Conservation (phyloP, 2,113 vertebrate species). For the Epinephelus cyanopodus region DNA sequence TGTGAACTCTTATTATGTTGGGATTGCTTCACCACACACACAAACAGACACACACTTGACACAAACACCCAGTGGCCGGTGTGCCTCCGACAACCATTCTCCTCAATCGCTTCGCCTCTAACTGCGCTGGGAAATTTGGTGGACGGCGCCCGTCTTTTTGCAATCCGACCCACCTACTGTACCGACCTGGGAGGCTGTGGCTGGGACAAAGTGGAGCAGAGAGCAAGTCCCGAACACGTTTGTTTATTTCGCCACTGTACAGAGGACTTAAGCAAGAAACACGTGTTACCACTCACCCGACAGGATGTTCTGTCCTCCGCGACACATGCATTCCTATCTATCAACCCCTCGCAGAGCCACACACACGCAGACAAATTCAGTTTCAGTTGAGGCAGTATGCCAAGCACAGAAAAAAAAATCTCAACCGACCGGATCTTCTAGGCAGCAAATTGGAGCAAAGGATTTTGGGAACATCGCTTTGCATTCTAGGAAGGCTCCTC, state of each 20-base stretch:
- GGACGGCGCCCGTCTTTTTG: conserved; percentile 14
- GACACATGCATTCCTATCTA: conserved; percentile 54
- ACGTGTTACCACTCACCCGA: conserved; percentile 52
- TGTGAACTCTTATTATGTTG: conserved; percentile 45
- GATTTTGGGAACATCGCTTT: conserved; percentile 58
- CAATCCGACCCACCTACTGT: conserved; percentile 40
- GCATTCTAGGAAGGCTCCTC: conserved; percentile 71
- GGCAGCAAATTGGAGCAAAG: conserved; percentile 66
- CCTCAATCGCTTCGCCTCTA: conserved; percentile 49
- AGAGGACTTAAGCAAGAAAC: conserved; percentile 57
- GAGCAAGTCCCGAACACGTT: conserved; percentile 34
- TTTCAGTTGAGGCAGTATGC: conserved; percentile 51
- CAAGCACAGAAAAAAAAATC: conserved; percentile 61
- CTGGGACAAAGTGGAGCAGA: conserved; percentile 31
- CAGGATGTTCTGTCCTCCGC: conserved; percentile 65
- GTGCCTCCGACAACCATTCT: conserved; percentile 64
- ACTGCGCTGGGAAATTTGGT: conserved; percentile 33
- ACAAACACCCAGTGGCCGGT: conserved; percentile 53
- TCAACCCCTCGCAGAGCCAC: conserved; percentile 41
- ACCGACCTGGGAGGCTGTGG: conserved; percentile 34
- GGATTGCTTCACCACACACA: conserved; percentile 39
- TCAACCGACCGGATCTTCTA: conserved; percentile 75
- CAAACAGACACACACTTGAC: conserved; percentile 13
- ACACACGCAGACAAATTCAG: conserved; percentile 19
- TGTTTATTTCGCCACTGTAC: conserved; percentile 57